Percentiles rank a stretch among this genome's conserved stretches.
These are phyloP conservation scores for Mugil cephalus DNA, from an alignment of 2,113 vertebrate species.

Conservation along the genomic window DNA sequence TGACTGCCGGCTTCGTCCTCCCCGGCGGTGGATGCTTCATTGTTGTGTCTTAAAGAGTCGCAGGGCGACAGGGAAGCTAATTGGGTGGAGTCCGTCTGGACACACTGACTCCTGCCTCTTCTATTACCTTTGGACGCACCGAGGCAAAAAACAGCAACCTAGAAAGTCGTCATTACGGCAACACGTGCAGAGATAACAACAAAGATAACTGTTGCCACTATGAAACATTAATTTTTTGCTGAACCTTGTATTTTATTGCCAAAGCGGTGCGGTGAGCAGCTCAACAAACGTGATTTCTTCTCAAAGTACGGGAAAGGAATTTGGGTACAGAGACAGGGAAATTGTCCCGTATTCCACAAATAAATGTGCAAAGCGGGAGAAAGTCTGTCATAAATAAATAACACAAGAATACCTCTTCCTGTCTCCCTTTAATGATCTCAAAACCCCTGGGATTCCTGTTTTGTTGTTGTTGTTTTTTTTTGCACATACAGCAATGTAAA, in stretches of 20 bases:
- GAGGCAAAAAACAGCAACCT: constrained; percentile 47
- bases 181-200: background rate
- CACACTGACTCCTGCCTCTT: constrained; percentile 51
- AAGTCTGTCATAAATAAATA: background rate
- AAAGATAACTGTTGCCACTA: background rate
- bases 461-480: background rate
- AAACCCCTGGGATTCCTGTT: background rate
- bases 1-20: constrained; percentile 58
- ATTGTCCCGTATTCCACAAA: no score
- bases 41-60: constrained; percentile 72
- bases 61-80: constrained; percentile 69
- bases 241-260: background rate
- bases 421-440: background rate
- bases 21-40: constrained; percentile 60
- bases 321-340: no score
- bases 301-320: no score
- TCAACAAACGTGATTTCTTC: no score
- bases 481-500: background rate
- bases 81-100: constrained; percentile 79
- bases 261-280: no score
- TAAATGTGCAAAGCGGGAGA: background rate
- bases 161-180: background rate
- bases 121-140: constrained; percentile 23
- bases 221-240: constrained; percentile 10
- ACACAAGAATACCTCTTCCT: background rate